Percentiles rank a stretch among this genome's conserved stretches.
Conservation (phyloP, 2,888 invertebrate genomes). For the Chymomyza caudatula region DNA sequence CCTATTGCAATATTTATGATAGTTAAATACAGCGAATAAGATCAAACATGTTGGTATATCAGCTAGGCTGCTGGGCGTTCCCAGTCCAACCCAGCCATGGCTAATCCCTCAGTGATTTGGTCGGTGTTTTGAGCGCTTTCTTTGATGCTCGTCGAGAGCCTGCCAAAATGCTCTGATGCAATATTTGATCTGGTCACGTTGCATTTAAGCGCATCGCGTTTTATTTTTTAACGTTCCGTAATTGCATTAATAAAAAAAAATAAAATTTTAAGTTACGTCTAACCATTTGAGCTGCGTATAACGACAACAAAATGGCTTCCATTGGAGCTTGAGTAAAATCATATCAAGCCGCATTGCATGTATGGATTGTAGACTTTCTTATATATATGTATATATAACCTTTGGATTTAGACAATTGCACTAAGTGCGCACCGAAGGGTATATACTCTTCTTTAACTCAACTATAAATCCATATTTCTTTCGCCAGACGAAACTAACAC, state of each 20-base stretch:
- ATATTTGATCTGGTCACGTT: conserved; percentile 68
- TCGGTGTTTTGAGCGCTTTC: conserved; percentile 30
- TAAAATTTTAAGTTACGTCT: conserved; percentile 67
- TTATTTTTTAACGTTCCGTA: conserved; percentile 65
- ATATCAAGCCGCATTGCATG: too few relatives aligned
- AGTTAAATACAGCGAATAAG: conserved; percentile 47
- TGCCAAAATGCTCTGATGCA: conserved; percentile 57
- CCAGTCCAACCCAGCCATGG: conserved; percentile 32
- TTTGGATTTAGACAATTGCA: too few relatives aligned
- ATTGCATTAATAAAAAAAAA: conserved; percentile 69
- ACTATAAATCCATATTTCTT: too few relatives aligned
- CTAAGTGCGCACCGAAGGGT: too few relatives aligned
- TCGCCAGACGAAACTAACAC: too few relatives aligned
- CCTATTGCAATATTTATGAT: conserved; percentile 48
- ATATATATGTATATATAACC: too few relatives aligned
- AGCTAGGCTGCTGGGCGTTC: conserved; percentile 10
- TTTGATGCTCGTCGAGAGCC: conserved; percentile 40
- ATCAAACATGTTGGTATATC: conserved; percentile 47
- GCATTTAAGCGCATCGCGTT: conserved; percentile 63
- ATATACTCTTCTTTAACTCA: too few relatives aligned
- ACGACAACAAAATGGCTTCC: conserved; percentile 68
- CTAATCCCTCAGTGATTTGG: conserved; percentile 46
- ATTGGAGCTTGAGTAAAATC: too few relatives aligned
- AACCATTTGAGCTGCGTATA: conserved; percentile 67
- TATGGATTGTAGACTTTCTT: too few relatives aligned